Base-by-base conservation (phyloP, 2,113 vertebrate species). In the Corydoras maculifer region DNA sequence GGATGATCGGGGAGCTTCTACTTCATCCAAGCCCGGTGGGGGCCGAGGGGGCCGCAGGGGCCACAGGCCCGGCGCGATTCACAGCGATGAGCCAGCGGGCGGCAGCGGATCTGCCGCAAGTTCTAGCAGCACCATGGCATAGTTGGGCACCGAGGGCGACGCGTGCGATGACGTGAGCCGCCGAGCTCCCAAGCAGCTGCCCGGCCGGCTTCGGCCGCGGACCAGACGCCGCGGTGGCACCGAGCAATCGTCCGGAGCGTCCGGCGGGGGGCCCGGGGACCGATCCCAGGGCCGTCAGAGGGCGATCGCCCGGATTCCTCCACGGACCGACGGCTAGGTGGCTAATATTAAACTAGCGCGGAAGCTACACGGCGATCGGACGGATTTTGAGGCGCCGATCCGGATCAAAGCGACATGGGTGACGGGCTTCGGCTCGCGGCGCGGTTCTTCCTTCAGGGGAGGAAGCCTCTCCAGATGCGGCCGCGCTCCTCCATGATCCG, bases 51-150 rank as follows among this genome's bases (percentile, higher is more conserved):
- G 18, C 18, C 18, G 58, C 65, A 51, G 29, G 29, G 62, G 61
- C 68, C 72, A 69, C 57, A 25, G 58, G 64, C 68, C 59, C 51
- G 12, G 15, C 35, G 49, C 55, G 53, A 11, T 55, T 15, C 8
- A 72, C 62, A 50, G 51, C 25, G 48, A 61, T 43, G 31, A 51
- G 60, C 57, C 48, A 49, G 68, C 60, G 57, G 54, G 8, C 51
- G 15, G 59, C 65, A 69, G 62, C 43, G 76, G 74, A 67, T 76
- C 72, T 51, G 53, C 69, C 63, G 77, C 79, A 74, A 73, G 63
- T 25, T 65, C 64, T 78, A 75, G 5, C 25, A 64, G 57, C 65
- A 86, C 62, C 87, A 88, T 88, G 75, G 69, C 79, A 78, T 57
- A 13, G 12, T 14, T 57, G 54, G 13, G 54, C n/a, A 57, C 54